Conservation (phyloP, 2,113 vertebrate species). For the Sorex fumeus region DNA sequence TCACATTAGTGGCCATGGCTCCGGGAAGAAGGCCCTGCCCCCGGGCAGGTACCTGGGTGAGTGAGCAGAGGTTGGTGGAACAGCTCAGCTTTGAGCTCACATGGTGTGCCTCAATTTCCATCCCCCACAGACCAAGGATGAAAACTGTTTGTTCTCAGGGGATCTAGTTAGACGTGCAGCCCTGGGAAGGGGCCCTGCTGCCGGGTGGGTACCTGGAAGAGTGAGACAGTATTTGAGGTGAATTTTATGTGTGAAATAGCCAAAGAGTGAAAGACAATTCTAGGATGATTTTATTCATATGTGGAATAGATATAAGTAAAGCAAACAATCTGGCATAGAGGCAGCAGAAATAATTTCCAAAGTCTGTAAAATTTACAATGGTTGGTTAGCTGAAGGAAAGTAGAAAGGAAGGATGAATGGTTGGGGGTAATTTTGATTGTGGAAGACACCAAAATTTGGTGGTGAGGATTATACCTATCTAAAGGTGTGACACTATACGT, state of each 20-base stretch:
- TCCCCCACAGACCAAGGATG: too few relatives aligned
- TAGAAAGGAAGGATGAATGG: not conserved
- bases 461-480: not conserved
- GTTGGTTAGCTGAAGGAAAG: not conserved
- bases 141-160: too few relatives aligned
- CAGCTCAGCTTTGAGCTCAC: too few relatives aligned
- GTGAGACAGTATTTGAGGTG: not conserved
- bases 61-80: too few relatives aligned
- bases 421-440: not conserved
- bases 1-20: too few relatives aligned
- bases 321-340: not conserved
- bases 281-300: not conserved
- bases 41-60: too few relatives aligned
- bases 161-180: too few relatives aligned
- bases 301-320: not conserved
- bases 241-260: not conserved
- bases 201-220: too few relatives aligned
- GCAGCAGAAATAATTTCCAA: not conserved
- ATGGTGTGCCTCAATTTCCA: too few relatives aligned
- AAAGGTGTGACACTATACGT: not conserved
- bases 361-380: not conserved
- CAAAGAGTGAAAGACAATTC: not conserved
- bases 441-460: not conserved
- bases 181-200: too few relatives aligned
- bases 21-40: too few relatives aligned